Evolutionary conservation across 2,888 invertebrate genomes (phyloP), one percentile per base, ranked within the genome.

Genomic region (Lymantria dispar): DNA sequence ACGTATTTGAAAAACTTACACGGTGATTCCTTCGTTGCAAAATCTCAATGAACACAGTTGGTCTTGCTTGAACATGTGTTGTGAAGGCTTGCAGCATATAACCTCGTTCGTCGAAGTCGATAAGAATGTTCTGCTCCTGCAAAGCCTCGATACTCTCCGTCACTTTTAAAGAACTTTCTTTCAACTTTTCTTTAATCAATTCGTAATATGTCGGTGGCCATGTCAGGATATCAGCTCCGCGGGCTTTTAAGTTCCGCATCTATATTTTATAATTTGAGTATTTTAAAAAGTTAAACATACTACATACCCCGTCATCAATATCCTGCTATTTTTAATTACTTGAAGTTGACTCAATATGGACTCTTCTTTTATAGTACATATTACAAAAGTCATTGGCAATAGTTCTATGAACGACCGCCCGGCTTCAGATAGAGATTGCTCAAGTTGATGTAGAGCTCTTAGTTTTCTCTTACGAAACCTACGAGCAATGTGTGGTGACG

Each of bases 21-120:
- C 95, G 95, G 77, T 98, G 98, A 86, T 99, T 99, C 71, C 95
- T 94, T 63, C 99, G 94, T 83, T 99, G 99, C 71, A 99, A 97
- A 15, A 99, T 95, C 90, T 99, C 99, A 48, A 99, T 92, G 83
- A 99, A 99, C 8, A 99, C 81, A 0, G 99, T 99, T 0, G 99
- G 99, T 58, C 99, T 92, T 62, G 98, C 98, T 85, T 99, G 98
- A 92, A 98, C 93, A 62, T 97, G 98, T 83, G 97, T 98, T 0
- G 97, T 97, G 76, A 98, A 99, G 41, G 98, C 98, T 88, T 99
- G 99, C 58, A 99, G 93, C 75, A 99, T 93, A 82, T 99, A 99
- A 0, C 99, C 99, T 72, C 98, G 93, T 73, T 99, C 99, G 78
- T 99, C 99, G 76, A 97, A 99, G 83, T 99, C 99, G 48, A 99